A percentile compares a stretch with the other conserved stretches of the same genome.
phyloP scores from a whole-genome alignment of 92 coral and sea anemone genomes.

The Pocillopora grandis region DNA sequence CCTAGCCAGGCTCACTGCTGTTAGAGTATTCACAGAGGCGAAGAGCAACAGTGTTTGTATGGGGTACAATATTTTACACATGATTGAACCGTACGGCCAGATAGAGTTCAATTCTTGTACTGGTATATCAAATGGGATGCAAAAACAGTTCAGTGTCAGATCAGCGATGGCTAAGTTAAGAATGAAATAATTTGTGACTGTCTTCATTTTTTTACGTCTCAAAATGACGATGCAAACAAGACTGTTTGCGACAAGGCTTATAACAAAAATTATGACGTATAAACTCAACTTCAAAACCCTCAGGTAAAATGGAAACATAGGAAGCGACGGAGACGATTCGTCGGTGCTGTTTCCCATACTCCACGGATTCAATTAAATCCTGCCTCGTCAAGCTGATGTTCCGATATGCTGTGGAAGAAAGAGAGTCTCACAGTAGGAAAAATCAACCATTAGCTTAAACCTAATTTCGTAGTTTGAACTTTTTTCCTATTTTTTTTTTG shows the following conservation, averaged over 20 bases:
- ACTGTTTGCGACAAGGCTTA: not conserved
- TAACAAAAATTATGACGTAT: not conserved
- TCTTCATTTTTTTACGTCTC: constrained; percentile 72
- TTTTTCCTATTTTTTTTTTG: no score
- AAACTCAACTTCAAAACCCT: not conserved
- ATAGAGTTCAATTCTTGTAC: constrained; percentile 61
- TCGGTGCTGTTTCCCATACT: not conserved
- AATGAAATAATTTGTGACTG: constrained; percentile 84
- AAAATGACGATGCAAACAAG: constrained; percentile 66
- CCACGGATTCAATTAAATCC: no score
- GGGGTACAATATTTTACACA: constrained; percentile 75
- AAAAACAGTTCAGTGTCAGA: constrained; percentile 63
- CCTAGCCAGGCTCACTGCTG: constrained; percentile 62
- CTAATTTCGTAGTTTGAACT: no score
- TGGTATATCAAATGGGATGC: constrained; percentile 79
- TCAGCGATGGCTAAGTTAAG: constrained; percentile 82
- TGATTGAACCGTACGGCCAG: constrained; percentile 72
- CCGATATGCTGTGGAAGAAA: no score
- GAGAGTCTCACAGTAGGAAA: no score
- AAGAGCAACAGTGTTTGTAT: constrained; percentile 72
- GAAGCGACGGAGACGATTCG: not conserved
- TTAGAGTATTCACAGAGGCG: constrained; percentile 74
- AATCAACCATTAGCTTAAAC: no score
- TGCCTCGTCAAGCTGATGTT: no score
- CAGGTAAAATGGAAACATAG: not conserved